Base-by-base conservation (phyloP, 2,888 invertebrate species). In the Celastrina argiolus region DNA sequence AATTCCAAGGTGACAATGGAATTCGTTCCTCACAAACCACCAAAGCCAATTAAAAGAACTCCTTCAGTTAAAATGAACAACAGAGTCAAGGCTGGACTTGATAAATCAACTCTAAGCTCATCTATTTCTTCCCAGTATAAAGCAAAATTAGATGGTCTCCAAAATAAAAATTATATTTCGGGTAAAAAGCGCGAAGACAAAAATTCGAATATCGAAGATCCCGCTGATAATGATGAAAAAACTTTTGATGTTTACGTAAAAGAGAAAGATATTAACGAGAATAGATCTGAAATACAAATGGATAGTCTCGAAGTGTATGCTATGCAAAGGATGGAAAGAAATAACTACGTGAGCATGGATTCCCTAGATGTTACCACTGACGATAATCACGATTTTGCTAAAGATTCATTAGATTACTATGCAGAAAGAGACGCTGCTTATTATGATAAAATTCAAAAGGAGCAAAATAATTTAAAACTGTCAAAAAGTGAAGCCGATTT, bases 11-110 rank as follows among this genome's bases (percentile, higher is more conserved):
- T 88, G 26, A 88, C 88, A 1, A 91, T 92, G 89, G 92, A 92
- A 64, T 92, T 92, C 75, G 94, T 95, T 0, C 93, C 94, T 0
- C 95, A 95, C 73, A 95, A 95, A 75, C 95, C 95, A 0, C 95
- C 95, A 0, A 95, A 95, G 78, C 94, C 95, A 0, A 92, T 93
- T 0, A 92, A 94, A 65, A 86, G 95, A 51, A 94, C 94, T 8
- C 94, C 94, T 3, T 94, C 94, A 22, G 92, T 93, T 59, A 92
- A 93, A 74, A 85, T 93, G 41, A 92, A 92, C 69, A 91, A 92
- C 58, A 86, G 92, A 75, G 75, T 89, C 0, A 90, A 92, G 81
- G 85, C 88, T 8, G 85, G 85, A 0, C 73, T 88, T 63, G 91
- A 91, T 51, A 92, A 91, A 72, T 76, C 84, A 5, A 78, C 82